phyloP scores from a whole-genome alignment of 2,113 vertebrate species.

The Chaetodon auriga region DNA sequence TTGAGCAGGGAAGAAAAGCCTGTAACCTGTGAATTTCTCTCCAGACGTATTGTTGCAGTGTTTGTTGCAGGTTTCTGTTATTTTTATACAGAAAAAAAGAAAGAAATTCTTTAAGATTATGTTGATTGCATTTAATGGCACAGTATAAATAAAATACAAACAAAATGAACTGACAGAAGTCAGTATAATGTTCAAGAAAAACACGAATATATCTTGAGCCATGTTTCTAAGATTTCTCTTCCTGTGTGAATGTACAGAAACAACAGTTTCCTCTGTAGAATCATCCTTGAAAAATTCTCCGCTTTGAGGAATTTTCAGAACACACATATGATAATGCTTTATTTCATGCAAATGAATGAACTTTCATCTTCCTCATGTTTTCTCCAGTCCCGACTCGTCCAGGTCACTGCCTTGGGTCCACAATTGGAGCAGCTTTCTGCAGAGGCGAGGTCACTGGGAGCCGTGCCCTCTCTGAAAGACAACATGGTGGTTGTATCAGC shows the following conservation, averaged over 20 bases:
- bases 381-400: slow-evolving; percentile 79
- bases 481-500: slow-evolving; percentile 77
- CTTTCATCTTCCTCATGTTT: background rate
- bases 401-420: slow-evolving; percentile 79
- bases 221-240: background rate
- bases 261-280: background rate
- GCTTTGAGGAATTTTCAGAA: background rate
- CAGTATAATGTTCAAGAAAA: too few relatives aligned
- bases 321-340: background rate
- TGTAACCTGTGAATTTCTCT: slow-evolving; percentile 1
- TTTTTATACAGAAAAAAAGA: background rate
- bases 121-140: background rate
- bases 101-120: background rate
- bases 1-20: background rate
- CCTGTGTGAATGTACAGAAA: background rate
- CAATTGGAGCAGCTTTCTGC: slow-evolving; percentile 80
- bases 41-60: background rate
- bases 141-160: background rate
- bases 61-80: background rate
- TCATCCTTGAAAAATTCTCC: background rate
- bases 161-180: too few relatives aligned
- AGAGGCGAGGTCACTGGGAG: slow-evolving; percentile 75
- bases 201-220: background rate
- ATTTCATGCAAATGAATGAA: background rate
- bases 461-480: slow-evolving; percentile 84